These are phyloP conservation scores for Agapornis roseicollis DNA, from an alignment of 2,113 vertebrate species.

Conservation along the genomic window DNA sequence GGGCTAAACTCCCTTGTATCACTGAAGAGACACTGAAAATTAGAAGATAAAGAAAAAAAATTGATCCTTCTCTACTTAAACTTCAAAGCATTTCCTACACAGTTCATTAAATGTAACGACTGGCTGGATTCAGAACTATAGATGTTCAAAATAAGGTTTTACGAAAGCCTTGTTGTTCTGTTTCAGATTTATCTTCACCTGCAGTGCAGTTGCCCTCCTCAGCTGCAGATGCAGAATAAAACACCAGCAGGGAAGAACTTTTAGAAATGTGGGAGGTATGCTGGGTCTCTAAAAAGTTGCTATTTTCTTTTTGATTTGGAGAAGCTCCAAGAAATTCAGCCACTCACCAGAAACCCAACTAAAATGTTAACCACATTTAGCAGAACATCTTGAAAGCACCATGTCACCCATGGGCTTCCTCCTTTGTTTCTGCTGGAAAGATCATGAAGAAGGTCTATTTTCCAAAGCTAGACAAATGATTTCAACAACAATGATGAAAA, in stretches of 20 bases:
- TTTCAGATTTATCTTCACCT: not conserved
- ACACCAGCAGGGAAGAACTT: not conserved
- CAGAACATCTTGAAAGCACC: not conserved
- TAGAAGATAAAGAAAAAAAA: not conserved
- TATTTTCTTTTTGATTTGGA: constrained; percentile 21
- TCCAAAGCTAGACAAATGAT: not conserved
- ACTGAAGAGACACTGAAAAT: not conserved
- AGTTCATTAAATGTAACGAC: not conserved
- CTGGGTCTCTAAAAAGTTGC: not conserved
- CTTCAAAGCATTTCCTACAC: not conserved
- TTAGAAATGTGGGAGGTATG: not conserved
- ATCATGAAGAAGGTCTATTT: not conserved
- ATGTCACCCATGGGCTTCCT: not conserved
- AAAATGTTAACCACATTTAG: not conserved
- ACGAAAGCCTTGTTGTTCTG: not conserved
- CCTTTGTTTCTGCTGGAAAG: not conserved
- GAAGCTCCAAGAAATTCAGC: not conserved
- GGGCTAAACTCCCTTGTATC: not conserved
- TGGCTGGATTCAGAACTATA: not conserved
- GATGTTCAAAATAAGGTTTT: not conserved
- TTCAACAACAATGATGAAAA: not conserved
- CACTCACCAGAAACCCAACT: not conserved
- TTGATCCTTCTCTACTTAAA: not conserved
- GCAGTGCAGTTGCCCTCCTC: not conserved
- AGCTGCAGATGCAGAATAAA: not conserved